These are phyloP conservation scores for Magallana ariakensis DNA, from an alignment of 1,140 invertebrate species.

Conservation along the genomic window DNA sequence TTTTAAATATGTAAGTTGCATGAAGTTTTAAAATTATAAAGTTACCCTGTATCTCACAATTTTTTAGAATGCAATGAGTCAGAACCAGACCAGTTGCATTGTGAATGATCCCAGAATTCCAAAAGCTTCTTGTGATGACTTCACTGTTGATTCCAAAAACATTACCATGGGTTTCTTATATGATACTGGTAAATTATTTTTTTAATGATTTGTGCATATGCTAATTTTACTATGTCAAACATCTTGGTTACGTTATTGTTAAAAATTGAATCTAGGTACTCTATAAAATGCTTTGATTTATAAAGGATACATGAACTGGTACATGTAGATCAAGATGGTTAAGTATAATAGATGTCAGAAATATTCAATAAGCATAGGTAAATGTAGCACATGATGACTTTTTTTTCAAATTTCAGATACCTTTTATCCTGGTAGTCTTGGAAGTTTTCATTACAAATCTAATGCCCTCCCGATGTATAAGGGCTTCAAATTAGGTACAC, in stretches of 20 bases:
- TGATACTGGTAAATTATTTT: slow-evolving; percentile 28
- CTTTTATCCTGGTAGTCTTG: not conserved
- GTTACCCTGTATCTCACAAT: not conserved
- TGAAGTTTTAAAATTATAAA: not conserved
- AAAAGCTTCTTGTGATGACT: slow-evolving; percentile 10
- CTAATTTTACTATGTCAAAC: no score
- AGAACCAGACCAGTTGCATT: slow-evolving; percentile 35
- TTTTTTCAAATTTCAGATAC: not conserved
- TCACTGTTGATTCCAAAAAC: not conserved
- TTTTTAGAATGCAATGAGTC: not conserved
- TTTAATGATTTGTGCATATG: not conserved
- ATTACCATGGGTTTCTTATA: slow-evolving; percentile 32
- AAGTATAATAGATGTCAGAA: no score
- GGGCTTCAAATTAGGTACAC: slow-evolving; percentile 61
- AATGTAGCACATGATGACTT: no score
- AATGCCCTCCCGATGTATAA: slow-evolving; percentile 56
- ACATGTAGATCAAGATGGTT: no score
- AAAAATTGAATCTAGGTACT: no score
- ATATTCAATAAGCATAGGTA: no score
- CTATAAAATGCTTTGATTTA: no score
- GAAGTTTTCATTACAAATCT: not conserved
- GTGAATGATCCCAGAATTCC: slow-evolving; percentile 44
- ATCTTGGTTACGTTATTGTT: no score
- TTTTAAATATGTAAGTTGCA: no score
- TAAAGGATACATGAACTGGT: no score